These are phyloP conservation scores for Chromobotia macracanthus DNA, from an alignment of 2,797 vertebrate species.

Conservation along the genomic window DNA sequence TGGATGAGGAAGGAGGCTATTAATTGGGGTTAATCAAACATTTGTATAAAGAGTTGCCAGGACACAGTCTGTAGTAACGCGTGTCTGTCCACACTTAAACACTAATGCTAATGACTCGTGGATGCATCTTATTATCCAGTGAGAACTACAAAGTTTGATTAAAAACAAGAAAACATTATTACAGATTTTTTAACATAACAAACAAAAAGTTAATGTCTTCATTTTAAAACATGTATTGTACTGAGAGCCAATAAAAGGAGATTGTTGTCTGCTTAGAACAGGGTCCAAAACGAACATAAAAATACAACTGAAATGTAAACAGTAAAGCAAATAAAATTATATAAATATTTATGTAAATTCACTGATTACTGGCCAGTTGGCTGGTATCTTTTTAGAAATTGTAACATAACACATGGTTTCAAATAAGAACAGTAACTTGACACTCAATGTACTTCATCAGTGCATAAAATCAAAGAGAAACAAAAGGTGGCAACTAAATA, in stretches of 20 bases:
- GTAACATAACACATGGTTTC: background rate
- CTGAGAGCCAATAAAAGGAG: background rate
- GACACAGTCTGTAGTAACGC: slow-evolving; percentile 60
- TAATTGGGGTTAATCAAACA: slow-evolving; percentile 70
- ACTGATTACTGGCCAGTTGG: background rate
- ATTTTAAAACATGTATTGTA: background rate
- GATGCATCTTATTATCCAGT: background rate
- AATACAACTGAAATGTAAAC: background rate
- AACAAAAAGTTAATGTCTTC: background rate
- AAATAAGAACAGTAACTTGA: background rate
- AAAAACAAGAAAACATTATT: background rate
- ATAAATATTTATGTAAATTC: no score
- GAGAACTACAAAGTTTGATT: slow-evolving; percentile 3
- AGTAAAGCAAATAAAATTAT: background rate
- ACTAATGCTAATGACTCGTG: slow-evolving; percentile 14
- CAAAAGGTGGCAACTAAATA: no score
- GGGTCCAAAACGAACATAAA: background rate
- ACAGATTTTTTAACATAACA: background rate
- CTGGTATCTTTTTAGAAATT: background rate
- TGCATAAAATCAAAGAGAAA: no score
- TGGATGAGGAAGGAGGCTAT: slow-evolving; percentile 55
- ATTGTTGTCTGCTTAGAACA: slow-evolving; percentile 1
- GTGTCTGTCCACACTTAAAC: slow-evolving; percentile 29
- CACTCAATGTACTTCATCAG: no score
- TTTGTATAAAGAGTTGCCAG: slow-evolving; percentile 73